A percentile compares a stretch with the other conserved stretches of the same genome.
Evolutionary conservation across 1,140 invertebrate genomes (phyloP).

Genomic region (Cotesia chilonis): DNA sequence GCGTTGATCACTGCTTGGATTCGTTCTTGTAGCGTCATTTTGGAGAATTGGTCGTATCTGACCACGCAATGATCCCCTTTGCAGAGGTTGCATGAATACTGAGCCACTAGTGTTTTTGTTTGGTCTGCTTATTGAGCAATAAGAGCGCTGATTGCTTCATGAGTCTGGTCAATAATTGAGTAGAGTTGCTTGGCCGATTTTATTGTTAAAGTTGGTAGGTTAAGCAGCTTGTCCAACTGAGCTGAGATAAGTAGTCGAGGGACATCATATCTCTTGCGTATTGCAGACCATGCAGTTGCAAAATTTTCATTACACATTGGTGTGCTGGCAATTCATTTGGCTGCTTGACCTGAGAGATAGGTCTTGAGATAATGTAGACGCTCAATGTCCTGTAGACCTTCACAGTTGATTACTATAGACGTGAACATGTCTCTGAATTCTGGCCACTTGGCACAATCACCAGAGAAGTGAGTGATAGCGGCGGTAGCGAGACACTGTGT

Average conservation of each 20-base stretch:
- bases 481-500: too few relatives aligned
- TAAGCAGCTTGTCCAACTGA: neutral
- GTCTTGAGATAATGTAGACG: conserved; percentile 16
- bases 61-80: too few relatives aligned
- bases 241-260: neutral
- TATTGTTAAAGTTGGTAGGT: neutral
- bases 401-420: neutral
- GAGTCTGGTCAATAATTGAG: neutral
- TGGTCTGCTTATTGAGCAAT: neutral
- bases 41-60: too few relatives aligned
- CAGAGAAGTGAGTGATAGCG: conserved; percentile 20
- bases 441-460: conserved; percentile 27
- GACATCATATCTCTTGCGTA: neutral
- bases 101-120: too few relatives aligned
- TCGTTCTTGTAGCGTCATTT: too few relatives aligned
- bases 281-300: neutral
- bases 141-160: neutral
- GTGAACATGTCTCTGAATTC: conserved; percentile 8
- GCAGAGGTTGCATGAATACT: too few relatives aligned
- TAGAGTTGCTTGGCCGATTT: neutral
- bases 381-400: neutral
- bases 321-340: neutral
- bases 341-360: neutral
- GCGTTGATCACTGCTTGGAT: too few relatives aligned
- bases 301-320: neutral